Evolutionary conservation across 2,797 vertebrate genomes (phyloP), one percentile per base, ranked within the genome.

Genomic region (Mergus octosetaceus): DNA sequence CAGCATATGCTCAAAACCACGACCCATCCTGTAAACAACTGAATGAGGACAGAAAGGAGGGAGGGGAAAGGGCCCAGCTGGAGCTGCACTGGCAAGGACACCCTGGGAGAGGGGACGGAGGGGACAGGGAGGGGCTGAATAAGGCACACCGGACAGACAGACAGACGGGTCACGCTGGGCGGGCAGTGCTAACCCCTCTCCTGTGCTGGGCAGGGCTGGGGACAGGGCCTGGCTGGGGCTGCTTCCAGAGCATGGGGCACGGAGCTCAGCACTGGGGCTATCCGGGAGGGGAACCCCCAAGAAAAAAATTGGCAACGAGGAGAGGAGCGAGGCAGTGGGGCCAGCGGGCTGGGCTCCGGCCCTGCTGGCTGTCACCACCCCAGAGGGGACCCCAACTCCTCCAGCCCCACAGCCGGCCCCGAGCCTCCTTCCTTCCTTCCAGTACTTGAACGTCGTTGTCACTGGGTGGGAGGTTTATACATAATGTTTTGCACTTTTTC

Each of bases 61-160:
- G 77, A 25, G 0, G 64, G 17, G 81, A 34, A 47, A 51, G 5
- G 43, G 65, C n/a, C 49, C 9, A 24, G 49, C 68, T 10, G 87
- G 80, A 70, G 60, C 77, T 58, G 85, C 4, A 1, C 47, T 32
- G 76, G 60, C 10, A 47, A 34, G 47, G 45, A 72, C 0, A 15
- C 34, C 8, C 12, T 1, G 20, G 61, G 38, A 43, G 39, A 65
- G 28, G 62, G 39, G n/a, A 49, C 9, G 8, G 25, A 49, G 13
- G 72, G 49, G 82, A 65, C 45, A 51, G 47, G 47, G 22, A 76
- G 27, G 83, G 88, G 78, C 87, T 89, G 93, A 95, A 62, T 97
- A 97, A 97, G 96, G 95, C 96, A 97, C 96, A 94, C 70, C 36
- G 4, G 94, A 94, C 90, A 49, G 47, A 94, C 90, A 80, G 95